Evolutionary conservation across 2,797 vertebrate species (phyloP), one percentile per base, ranked within the genome.

Genomic region (Gobionotothen gibberifrons): DNA sequence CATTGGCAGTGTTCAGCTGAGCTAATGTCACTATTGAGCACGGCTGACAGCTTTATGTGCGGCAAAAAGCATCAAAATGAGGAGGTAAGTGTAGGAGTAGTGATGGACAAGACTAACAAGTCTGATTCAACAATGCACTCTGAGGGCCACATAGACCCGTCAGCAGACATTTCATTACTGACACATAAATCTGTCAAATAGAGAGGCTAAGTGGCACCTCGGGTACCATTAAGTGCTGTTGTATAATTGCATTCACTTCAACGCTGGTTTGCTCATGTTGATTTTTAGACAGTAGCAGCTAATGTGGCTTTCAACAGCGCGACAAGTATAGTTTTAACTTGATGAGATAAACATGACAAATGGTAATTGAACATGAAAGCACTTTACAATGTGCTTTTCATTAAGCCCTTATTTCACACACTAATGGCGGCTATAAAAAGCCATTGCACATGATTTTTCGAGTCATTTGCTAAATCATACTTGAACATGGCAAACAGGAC

Each of bases 81-180:
- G 84, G 68, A 72, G 73, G 85, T 83, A 82, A 81, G 82, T 73
- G 81, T 78, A 65, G 88, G 86, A 46, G 56, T 58, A 60, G 78
- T 74, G 88, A 90, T 87, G 78, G 87, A 88, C 75, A 57, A 73
- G 52, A 72, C 84, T 77, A 88, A 86, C 82, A 36, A 70, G 72
- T 52, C 79, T 51, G 59, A 70, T 83, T 79, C 70, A 78, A 86
- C 83, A 83, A 78, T 43, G 76, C 82, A 76, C 74, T 87, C 81
- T 14, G 69, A 85, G 83, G 77, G 74, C 72, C 76, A 64, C 63
- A 21, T 5, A 72, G 79, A 72, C 49, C 72, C 62, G 82, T 90
- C 89, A 81, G 87, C 83, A 74, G 78, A 75, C 86, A 78, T 90
- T 92, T 92, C 85, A 90, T 93, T 90, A 91, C 73, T 52, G 80